Percentiles rank a stretch among this genome's conserved stretches.
Conservation (phyloP, 2,888 invertebrate genomes). For the Sphaeridia pumilis region DNA sequence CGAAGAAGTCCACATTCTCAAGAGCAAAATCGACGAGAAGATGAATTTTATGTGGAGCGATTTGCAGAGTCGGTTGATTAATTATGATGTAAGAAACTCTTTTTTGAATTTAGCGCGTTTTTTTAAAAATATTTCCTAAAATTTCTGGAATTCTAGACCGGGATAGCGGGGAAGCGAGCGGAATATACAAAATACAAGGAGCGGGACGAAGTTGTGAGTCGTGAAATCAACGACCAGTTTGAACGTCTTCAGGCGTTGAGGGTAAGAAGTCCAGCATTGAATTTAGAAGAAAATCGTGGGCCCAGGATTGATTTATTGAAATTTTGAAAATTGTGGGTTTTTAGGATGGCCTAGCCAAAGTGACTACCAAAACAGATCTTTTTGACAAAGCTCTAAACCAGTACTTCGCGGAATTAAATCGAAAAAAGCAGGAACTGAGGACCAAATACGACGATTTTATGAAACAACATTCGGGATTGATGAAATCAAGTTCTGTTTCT, state of each 20-base stretch:
- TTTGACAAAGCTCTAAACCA: constrained; percentile 17
- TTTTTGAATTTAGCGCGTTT: neutral
- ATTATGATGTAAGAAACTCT: constrained; percentile 23
- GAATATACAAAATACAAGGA: constrained; percentile 23
- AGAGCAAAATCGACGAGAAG: constrained; percentile 20
- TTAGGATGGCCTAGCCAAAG: constrained; percentile 17
- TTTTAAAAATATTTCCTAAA: neutral
- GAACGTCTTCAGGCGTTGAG: constrained; percentile 22
- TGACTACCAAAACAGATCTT: constrained; percentile 10
- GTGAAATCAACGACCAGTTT: constrained; percentile 27
- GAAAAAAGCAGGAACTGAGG: constrained; percentile 17
- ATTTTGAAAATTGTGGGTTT: neutral
- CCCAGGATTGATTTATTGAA: neutral
- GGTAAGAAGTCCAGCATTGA: constrained; percentile 16
- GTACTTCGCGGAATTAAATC: constrained; percentile 11
- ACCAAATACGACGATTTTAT: constrained; percentile 20
- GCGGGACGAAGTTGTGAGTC: constrained; percentile 25
- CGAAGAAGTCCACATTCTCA: constrained; percentile 28
- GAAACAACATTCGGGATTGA: constrained; percentile 17
- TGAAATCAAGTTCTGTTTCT: constrained; percentile 14
- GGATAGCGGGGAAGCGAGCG: constrained; percentile 16
- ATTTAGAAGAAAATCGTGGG: neutral
- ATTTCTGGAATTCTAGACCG: constrained; percentile 13
- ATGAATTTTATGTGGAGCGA: constrained; percentile 25
- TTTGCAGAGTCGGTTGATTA: constrained; percentile 25